Base-by-base conservation (phyloP, 2,797 vertebrate species). In the Enteromius trimaculatus region DNA sequence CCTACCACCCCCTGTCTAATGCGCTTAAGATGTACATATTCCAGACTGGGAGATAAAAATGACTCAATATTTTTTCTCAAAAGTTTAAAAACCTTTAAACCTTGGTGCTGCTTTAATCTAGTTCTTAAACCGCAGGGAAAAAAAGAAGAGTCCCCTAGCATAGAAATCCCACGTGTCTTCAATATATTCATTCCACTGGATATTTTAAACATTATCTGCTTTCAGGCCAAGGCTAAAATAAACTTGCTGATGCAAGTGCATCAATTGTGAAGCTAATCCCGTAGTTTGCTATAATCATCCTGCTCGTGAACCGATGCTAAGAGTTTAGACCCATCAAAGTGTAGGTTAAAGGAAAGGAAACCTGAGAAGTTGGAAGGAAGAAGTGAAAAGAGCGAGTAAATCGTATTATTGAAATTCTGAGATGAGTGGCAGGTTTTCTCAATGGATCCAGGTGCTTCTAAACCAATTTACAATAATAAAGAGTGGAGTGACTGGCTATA, bases 381-480 rank as follows among this genome's bases (percentile, higher is more conserved):
- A 23, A 21, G 19, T 26, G 11, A 60, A 60, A 60, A 34, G 37
- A 83, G 51, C 17, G 17, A 65, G n/a, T 51, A 51, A 80, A 75
- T 66, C 9, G 14, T 81, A n/a, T 62, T 64, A 60, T 70, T 85
- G 44, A 84, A 76, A 76, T 84, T 72, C 21, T 74, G 75, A 21
- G 55, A n/a, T 62, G 82, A 86, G 16, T 69, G 86, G 71, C 80
- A 76, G 77, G 68, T 85, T 88, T 88, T 83, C 87, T 88, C 84
- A 83, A 83, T 85, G 84, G 87, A 82, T 83, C 76, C 75, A 74
- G 79, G 78, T 71, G 81, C 66, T 68, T 83, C 78, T 65, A 84
- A 82, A 87, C 37, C 81, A 75, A 76, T 84, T 88, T 80, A 77
- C 75, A 81, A 83, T 76, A 79, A 86, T 85, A 87, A 85, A 84